phyloP scores from a whole-genome alignment of 2,113 vertebrate species.

The Stercorarius parasiticus region DNA sequence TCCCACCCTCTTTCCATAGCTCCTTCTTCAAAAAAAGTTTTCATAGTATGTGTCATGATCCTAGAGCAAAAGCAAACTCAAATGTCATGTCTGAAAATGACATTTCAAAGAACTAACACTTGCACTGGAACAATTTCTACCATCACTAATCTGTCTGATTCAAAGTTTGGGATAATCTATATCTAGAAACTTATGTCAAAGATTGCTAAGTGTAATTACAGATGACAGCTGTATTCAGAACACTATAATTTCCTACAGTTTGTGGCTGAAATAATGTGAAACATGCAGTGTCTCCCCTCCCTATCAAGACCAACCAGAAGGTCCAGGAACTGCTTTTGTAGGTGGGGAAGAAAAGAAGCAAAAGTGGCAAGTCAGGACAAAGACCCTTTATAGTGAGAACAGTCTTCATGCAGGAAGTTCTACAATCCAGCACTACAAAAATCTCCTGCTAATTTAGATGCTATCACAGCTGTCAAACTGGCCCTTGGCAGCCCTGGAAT shows the following conservation, averaged over 20 bases:
- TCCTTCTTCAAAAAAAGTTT: background rate
- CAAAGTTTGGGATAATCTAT: background rate
- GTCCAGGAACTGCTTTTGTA: background rate
- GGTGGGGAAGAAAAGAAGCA: background rate
- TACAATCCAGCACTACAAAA: background rate
- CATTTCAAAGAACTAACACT: constrained; percentile 7
- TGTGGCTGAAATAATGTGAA: background rate
- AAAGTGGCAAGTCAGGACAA: background rate
- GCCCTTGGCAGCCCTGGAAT: background rate
- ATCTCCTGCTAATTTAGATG: background rate
- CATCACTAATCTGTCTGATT: background rate
- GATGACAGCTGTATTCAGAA: background rate
- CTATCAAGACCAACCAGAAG: background rate
- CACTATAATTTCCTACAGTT: background rate
- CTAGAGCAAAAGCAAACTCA: background rate
- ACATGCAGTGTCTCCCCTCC: accelerated
- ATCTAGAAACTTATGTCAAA: background rate
- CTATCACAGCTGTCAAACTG: background rate
- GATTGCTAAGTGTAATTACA: background rate
- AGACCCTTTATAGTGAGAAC: background rate
- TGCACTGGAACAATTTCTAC: background rate
- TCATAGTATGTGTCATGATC: background rate
- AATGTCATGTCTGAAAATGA: background rate
- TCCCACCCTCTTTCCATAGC: background rate
- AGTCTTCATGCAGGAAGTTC: background rate